Conservation (phyloP, 2,797 vertebrate species). For the Silurus aristotelis region DNA sequence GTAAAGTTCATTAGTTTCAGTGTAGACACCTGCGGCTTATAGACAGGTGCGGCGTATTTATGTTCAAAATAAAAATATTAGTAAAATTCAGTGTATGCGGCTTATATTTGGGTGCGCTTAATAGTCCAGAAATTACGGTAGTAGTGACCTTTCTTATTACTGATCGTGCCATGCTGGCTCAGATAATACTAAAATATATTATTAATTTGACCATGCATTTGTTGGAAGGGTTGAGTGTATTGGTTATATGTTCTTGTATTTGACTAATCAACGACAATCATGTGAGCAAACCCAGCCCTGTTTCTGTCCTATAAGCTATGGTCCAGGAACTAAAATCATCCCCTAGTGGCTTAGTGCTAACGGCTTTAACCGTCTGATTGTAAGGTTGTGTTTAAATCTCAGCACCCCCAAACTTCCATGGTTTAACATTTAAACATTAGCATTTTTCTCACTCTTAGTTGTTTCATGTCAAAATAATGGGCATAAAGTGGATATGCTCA, state of each 20-base stretch:
- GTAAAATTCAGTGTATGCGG: too few species aligned
- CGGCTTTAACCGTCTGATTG: neutral
- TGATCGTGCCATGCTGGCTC: neutral
- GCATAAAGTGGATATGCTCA: neutral
- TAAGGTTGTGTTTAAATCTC: neutral
- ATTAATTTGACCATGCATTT: too few species aligned
- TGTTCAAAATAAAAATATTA: too few species aligned
- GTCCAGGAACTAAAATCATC: neutral
- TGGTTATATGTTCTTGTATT: neutral
- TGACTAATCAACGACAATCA: neutral
- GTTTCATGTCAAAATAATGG: neutral
- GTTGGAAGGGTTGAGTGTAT: too few species aligned
- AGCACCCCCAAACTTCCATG: neutral
- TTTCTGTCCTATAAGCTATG: neutral
- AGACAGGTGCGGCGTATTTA: too few species aligned
- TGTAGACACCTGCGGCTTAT: too few species aligned
- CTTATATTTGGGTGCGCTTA: too few species aligned
- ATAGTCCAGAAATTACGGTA: too few species aligned
- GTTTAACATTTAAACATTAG: neutral
- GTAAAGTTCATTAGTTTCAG: too few species aligned
- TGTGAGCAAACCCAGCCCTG: neutral
- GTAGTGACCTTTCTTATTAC: too few species aligned
- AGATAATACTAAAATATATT: neutral
- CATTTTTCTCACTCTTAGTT: neutral
- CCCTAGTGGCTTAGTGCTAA: neutral